Evolutionary conservation across 1,140 invertebrate genomes (phyloP).

Genomic region (Nephila pilipes): DNA sequence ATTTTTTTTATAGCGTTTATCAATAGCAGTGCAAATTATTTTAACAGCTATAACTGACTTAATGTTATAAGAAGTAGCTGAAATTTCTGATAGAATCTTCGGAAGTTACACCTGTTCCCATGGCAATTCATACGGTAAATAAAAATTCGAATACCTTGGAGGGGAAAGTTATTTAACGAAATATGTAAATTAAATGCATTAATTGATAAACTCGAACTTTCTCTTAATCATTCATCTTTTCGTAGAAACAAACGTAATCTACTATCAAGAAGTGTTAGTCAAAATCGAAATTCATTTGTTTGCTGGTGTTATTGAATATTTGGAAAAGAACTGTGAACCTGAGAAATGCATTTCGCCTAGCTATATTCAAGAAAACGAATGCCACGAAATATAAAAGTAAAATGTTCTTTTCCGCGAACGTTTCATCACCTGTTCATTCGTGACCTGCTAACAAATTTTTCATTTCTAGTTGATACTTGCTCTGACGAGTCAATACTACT

Average conservation of each 20-base stretch:
- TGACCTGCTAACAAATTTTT: constrained; percentile 13
- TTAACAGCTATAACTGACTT: neutral
- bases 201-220: no score
- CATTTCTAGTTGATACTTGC: constrained; percentile 68
- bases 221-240: no score
- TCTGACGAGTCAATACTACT: neutral
- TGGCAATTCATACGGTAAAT: neutral
- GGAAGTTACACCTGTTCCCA: neutral
- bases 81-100: constrained; percentile 3
- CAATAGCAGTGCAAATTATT: neutral
- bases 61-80: neutral
- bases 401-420: neutral
- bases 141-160: neutral
- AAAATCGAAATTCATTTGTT: neutral
- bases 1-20: constrained; percentile 23
- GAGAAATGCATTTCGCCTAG: constrained; percentile 32
- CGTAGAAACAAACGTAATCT: no score
- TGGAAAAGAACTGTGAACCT: neutral
- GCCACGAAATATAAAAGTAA: neutral
- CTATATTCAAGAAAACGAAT: neutral
- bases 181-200: neutral
- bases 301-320: neutral
- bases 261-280: no score
- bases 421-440: constrained; percentile 39
- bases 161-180: neutral